Evolutionary conservation across 2,113 vertebrate species (phyloP), one percentile per base, ranked within the genome.

Genomic region (Cygnus atratus): DNA sequence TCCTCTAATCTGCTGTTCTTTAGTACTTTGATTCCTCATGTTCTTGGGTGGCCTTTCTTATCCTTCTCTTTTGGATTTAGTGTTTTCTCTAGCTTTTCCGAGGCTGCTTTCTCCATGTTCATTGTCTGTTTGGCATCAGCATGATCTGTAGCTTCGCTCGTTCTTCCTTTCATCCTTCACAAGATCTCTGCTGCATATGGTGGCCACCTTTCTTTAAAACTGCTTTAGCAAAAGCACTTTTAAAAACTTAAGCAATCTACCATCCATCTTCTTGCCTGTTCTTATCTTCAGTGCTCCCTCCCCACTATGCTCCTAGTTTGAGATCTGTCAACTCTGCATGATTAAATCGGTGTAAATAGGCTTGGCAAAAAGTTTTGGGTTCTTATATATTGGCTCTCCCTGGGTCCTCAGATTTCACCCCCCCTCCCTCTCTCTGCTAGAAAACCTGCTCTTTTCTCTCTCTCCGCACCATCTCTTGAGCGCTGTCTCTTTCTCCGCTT

Each of bases 81-180:
- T 96, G 78, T 92, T 96, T 95, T 94, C 95, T 95, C 86, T 93
- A 80, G 88, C 74, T 92, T 96, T 95, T 94, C 73, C 0, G 6
- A 89, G 74, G 91, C 96, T 68, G 94, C 92, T 94, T 96, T 93
- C 94, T 95, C 92, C 83, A 78, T 92, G 96, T 88, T 96, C 97
- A 97, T 97, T 97, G 97, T 97, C 97, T 96, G 89, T 93, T 97
- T 96, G 88, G 94, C 96, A 83, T 91, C 97, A 97, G 96, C 93
- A 84, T 92, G 97, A 95, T 95, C 92, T 84, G 71, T 71, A 92
- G 96, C 88, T 89, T 92, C 74, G 5, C 75, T 96, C 90, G 96
- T 91, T 93, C 84, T 96, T 95, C 87, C 65, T 97, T 96, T 98
- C 91, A 96, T 96, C 93, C 82, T 94, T 97, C 93, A 92, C 95